A percentile compares a stretch with the other conserved stretches of the same genome.
Conservation (phyloP, 1,140 invertebrate genomes). For the Aphaenogaster ashmeadi region DNA sequence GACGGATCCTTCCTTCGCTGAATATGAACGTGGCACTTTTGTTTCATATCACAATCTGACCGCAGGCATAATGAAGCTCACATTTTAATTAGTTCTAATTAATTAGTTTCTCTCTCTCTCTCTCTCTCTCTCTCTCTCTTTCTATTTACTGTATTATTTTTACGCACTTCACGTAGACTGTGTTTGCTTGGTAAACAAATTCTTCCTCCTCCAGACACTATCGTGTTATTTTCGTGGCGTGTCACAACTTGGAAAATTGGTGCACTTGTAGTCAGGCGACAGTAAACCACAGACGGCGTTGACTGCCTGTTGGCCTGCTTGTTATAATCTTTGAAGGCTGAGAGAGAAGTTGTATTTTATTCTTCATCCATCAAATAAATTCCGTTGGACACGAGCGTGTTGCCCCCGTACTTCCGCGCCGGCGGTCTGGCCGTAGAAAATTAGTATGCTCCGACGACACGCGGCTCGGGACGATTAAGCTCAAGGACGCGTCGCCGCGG, state of each 20-base stretch:
- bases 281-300: neutral
- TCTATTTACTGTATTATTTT: neutral
- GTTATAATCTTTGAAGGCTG: conserved; percentile 12
- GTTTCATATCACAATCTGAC: neutral
- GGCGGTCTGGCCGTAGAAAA: conserved; percentile 9
- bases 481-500: conserved; percentile 41
- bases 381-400: conserved; percentile 7
- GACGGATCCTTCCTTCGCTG: neutral
- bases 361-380: conserved; percentile 10
- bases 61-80: neutral
- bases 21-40: conserved; percentile 6
- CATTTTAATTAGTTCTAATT: conserved; percentile 22
- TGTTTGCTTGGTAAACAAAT: conserved; percentile 11
- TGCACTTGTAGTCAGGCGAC: neutral
- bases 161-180: neutral
- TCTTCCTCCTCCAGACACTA: neutral
- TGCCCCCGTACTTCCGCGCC: neutral
- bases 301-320: neutral
- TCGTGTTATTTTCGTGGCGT: conserved; percentile 20
- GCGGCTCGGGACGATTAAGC: conserved; percentile 42
- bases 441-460: conserved; percentile 45
- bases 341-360: conserved; percentile 10
- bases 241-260: conserved; percentile 4
- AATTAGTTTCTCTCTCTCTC: neutral
- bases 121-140: neutral